Conservation (phyloP, 1,140 invertebrate genomes). For the Stratiolaelaps scimitus region DNA sequence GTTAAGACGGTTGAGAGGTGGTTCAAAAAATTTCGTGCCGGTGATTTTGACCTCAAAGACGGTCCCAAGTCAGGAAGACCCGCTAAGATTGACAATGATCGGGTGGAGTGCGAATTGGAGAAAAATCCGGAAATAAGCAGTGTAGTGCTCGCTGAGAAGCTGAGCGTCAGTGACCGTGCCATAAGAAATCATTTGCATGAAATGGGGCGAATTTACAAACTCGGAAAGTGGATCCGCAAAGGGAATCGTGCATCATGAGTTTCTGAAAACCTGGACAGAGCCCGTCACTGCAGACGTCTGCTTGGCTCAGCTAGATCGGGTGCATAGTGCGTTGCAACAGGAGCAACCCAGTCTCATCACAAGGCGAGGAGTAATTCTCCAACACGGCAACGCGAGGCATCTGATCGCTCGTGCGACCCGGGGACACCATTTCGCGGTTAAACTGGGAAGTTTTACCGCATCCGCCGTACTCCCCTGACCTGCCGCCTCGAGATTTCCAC, state of each 20-base stretch:
- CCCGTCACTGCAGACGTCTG: too few relatives aligned
- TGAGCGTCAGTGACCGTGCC: background rate
- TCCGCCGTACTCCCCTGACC: too few relatives aligned
- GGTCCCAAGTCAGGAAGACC: background rate
- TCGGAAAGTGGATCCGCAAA: too few relatives aligned
- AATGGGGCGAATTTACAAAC: too few relatives aligned
- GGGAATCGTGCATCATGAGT: too few relatives aligned
- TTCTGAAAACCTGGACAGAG: conserved; percentile 10
- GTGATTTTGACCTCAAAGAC: too few relatives aligned
- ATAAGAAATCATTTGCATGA: conserved; percentile 7
- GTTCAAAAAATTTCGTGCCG: too few relatives aligned
- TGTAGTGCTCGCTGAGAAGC: background rate
- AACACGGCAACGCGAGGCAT: conserved; percentile 9
- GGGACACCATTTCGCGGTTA: conserved; percentile 5
- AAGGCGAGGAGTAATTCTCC: conserved; percentile 7
- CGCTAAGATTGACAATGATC: conserved; percentile 10
- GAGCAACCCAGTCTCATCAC: too few relatives aligned
- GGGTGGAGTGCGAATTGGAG: conserved; percentile 1
- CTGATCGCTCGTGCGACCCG: background rate
- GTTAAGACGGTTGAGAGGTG: too few relatives aligned
- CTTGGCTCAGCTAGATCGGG: too few relatives aligned
- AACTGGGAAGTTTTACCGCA: conserved; percentile 7
- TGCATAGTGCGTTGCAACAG: too few relatives aligned
- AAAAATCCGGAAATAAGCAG: background rate
- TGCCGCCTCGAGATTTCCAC: background rate